Conservation (phyloP, 2,797 vertebrate species). For the Falco rusticolus region DNA sequence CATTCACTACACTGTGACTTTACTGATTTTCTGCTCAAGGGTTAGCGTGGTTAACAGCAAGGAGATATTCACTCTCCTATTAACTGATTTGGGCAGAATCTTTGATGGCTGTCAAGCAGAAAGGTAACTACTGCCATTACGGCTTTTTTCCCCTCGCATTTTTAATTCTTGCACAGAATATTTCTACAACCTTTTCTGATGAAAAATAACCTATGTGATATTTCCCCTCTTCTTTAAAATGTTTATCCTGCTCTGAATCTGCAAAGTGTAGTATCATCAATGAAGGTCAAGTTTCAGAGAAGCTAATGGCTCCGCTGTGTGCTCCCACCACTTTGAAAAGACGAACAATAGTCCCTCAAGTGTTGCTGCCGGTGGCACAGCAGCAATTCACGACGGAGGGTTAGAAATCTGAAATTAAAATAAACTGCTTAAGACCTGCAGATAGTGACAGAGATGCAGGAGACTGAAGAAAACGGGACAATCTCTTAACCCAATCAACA, state of each 20-base stretch:
- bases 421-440: slow-evolving; percentile 51
- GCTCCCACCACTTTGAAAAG: slow-evolving; percentile 43
- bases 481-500: slow-evolving; percentile 62
- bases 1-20: neutral
- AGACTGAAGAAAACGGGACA: slow-evolving; percentile 9
- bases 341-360: slow-evolving; percentile 34
- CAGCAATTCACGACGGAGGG: neutral
- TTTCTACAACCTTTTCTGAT: neutral
- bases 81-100: neutral
- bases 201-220: slow-evolving; percentile 8
- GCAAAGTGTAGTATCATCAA: slow-evolving; percentile 1
- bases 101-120: neutral
- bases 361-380: slow-evolving; percentile 26
- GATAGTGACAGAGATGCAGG: neutral
- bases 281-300: slow-evolving; percentile 34
- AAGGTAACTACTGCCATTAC: neutral
- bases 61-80: neutral
- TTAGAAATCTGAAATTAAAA: slow-evolving; percentile 67
- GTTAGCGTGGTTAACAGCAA: rapidly evolving
- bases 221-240: slow-evolving; percentile 36
- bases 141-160: neutral
- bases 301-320: neutral
- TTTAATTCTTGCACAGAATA: neutral
- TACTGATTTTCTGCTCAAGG: slow-evolving; percentile 5
- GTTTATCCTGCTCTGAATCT: slow-evolving; percentile 15